Percentiles rank a stretch among this genome's conserved stretches.
phyloP scores from a whole-genome alignment of 2,888 invertebrate genomes.

The Timandra comae region DNA sequence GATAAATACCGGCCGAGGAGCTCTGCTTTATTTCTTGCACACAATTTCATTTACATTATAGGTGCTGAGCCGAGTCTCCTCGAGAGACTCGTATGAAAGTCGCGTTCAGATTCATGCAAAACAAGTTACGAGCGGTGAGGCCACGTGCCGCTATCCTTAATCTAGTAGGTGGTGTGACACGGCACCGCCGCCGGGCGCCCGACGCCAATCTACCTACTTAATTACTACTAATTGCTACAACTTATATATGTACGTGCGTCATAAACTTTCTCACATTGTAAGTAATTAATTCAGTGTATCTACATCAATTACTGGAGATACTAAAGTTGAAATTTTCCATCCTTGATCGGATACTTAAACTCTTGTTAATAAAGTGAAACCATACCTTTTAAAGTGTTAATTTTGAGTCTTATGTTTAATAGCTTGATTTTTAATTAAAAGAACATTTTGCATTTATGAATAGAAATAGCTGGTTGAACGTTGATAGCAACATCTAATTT shows the following conservation, averaged over 20 bases:
- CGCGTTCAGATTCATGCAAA: slow-evolving; percentile 69
- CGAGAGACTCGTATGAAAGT: slow-evolving; percentile 64
- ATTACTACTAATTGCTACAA: slow-evolving; percentile 70
- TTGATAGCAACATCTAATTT: slow-evolving; percentile 46
- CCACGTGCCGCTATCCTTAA: slow-evolving; percentile 60
- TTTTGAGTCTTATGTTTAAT: not conserved
- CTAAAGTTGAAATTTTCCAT: not conserved
- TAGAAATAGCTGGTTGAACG: slow-evolving; percentile 32
- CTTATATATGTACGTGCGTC: slow-evolving; percentile 59
- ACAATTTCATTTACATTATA: slow-evolving; percentile 75
- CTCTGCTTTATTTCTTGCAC: slow-evolving; percentile 71
- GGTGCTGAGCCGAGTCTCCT: slow-evolving; percentile 62
- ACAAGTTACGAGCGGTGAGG: slow-evolving; percentile 63
- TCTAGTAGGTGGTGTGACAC: slow-evolving; percentile 55
- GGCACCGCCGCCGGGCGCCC: slow-evolving; percentile 37
- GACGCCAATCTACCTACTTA: slow-evolving; percentile 56
- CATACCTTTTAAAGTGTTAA: not conserved
- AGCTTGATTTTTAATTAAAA: slow-evolving; percentile 28
- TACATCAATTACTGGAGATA: slow-evolving; percentile 16
- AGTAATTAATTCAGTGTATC: slow-evolving; percentile 53
- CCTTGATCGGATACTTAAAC: not conserved
- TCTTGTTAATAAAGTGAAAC: not conserved
- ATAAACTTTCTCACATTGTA: slow-evolving; percentile 55
- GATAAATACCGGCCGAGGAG: slow-evolving; percentile 69
- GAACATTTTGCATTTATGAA: slow-evolving; percentile 27